Evolutionary conservation across 1,140 invertebrate species (phyloP).

Genomic region (Lasioglossum baleicum): DNA sequence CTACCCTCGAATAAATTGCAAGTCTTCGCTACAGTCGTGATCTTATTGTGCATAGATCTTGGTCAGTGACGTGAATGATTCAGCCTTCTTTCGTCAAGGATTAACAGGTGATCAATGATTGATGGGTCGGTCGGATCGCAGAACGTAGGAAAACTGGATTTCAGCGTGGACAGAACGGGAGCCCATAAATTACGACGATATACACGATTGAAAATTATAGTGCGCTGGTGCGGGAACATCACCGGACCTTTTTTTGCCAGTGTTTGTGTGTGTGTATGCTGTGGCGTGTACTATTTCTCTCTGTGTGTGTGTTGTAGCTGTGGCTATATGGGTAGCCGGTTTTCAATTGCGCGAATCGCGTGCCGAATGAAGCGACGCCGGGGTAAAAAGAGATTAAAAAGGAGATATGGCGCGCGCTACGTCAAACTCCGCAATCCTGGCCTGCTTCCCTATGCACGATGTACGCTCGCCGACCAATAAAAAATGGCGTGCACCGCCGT

Average conservation of each 20-base stretch:
- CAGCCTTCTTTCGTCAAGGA: neutral
- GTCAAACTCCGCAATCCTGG: slow-evolving; percentile 20
- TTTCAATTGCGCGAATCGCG: slow-evolving; percentile 35
- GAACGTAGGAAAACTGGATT: neutral
- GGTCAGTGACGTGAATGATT: neutral
- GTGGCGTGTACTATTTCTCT: neutral
- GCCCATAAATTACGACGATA: slow-evolving; percentile 22
- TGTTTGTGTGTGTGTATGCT: neutral
- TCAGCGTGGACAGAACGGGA: too few relatives aligned
- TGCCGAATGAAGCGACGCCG: slow-evolving; percentile 25
- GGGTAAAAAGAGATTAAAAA: slow-evolving; percentile 17
- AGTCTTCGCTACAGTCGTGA: too few relatives aligned
- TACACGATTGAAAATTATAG: slow-evolving; percentile 14
- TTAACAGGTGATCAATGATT: neutral
- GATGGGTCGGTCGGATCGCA: neutral
- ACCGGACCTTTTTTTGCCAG: neutral
- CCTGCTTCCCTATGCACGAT: slow-evolving; percentile 37
- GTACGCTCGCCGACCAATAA: slow-evolving; percentile 19
- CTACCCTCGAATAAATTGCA: too few relatives aligned
- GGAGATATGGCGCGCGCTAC: slow-evolving; percentile 12
- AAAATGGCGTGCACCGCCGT: slow-evolving; percentile 21
- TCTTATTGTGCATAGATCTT: too few relatives aligned
- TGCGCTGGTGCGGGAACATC: neutral
- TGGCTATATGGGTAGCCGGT: neutral
- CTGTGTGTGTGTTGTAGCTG: slow-evolving; percentile 1